Evolutionary conservation across 2,888 invertebrate species (phyloP), one percentile per base, ranked within the genome.

Genomic region (Congeria kusceri): DNA sequence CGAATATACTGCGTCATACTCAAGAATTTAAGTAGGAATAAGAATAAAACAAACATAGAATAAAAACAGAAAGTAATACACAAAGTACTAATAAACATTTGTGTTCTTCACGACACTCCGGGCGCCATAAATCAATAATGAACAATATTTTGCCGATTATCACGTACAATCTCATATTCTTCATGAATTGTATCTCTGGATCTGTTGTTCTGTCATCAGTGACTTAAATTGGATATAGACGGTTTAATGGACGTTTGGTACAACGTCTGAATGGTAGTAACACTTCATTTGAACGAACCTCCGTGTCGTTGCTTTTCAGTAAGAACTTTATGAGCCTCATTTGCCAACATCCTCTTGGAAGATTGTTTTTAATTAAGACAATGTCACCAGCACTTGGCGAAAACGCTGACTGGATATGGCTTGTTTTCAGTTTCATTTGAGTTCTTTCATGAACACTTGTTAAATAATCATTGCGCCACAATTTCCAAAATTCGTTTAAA

Each of bases 321-420:
- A 70, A 39, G 4, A 63, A 23, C 15, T 53, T 15, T 53, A 39
- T 53, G 4, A 70, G 56, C 2, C 71, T 64, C n/a, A 57, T 20
- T 64, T 53, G 47, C 64, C 75, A 75, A 20, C 59, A 63, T 25
- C 69, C 64, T 46, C 69, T 47, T 11, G 69, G 75, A 4, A 69
- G n/a, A 13, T 75, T 28, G 32, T 75, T 64, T 32, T 75, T 68
- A 18, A 75, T 57, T 3, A 69, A 44, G n/a, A 75, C 59, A 29
- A 29, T 46, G 27, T 49, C 64, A 5, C 29, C 28, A 25, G 18
- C 28, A 23, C 20, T 3, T 49, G 64, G 20, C 28, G 25, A 5
- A 3, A 13, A 27, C 15, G 7, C 9, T 11, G 64, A 49, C 15
- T 47, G 23, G 15, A 59, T 58, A 9, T 28, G 39, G n/a, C 49